Evolutionary conservation across 2,888 invertebrate species (phyloP), one percentile per base, ranked within the genome.

Genomic region (Erebia palarica): DNA sequence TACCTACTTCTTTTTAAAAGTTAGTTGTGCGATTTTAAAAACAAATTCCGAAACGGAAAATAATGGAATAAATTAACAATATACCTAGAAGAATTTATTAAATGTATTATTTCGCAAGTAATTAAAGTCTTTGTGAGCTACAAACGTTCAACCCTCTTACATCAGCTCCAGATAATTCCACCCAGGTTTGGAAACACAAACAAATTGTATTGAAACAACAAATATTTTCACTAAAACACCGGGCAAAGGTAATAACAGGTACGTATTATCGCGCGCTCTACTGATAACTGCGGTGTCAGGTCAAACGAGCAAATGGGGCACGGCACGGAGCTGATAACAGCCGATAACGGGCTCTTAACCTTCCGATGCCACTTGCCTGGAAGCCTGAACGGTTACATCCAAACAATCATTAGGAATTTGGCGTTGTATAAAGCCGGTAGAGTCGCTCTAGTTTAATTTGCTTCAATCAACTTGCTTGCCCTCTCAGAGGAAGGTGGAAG

Each of bases 301-400:
- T 93, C 93, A 93, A 93, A 93, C 89, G 92, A 90, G 87, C 92
- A 93, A 91, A 90, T 88, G 90, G 91, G 90, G 89, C 90, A 91
- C 83, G 74, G 75, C 85, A 87, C 87, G 87, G 87, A 87, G 85
- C 79, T 91, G 92, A 92, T 92, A 92, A 92, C 81, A 78, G 74
- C 58, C 85, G 92, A 92, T 92, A 92, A 89, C 86, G 86, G 92
- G 91, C 92, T 93, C 92, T 92, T 93, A 92, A 93, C 92, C 92
- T 92, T 92, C 88, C 83, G 84, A 84, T 84, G 84, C 81, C 83
- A 85, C 86, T 84, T 80, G 77, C 75, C 77, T 82, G 78, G 81
- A 81, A 85, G 84, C 72, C 82, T 83, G 81, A 82, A 83, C 79
- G 77, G 78, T 78, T 71, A 73, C 69, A 69, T 65, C 68, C 64